These are phyloP conservation scores for Acrossocheilus wenchowensis DNA, from an alignment of 2,797 vertebrate genomes.

Conservation along the genomic window DNA sequence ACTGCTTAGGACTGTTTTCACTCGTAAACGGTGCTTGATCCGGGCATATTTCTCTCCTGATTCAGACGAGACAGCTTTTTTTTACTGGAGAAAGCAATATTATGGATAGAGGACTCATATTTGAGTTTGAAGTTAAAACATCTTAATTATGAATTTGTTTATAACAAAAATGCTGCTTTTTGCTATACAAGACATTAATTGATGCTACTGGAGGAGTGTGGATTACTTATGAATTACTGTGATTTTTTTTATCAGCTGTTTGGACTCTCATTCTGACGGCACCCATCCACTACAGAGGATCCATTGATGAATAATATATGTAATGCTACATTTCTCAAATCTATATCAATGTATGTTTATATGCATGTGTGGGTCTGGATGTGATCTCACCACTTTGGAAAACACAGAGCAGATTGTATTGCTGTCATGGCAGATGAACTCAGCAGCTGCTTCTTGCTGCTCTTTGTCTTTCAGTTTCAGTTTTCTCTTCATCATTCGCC, in stretches of 20 bases:
- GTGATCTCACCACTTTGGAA: constrained; percentile 44
- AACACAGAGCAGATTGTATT: constrained; percentile 77
- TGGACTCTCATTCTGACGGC: background rate
- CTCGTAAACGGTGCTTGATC: background rate
- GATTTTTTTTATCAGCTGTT: too few species aligned
- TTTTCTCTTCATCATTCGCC: constrained; percentile 80
- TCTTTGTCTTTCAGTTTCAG: constrained; percentile 72
- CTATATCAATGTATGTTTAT: background rate
- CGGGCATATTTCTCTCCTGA: background rate
- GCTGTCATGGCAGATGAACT: constrained; percentile 71
- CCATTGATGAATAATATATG: background rate
- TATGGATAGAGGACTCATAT: background rate
- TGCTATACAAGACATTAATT: background rate
- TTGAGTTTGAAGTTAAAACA: background rate
- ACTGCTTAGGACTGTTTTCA: background rate
- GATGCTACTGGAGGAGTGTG: background rate
- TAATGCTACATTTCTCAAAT: background rate
- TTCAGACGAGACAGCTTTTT: background rate
- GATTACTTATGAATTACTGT: background rate
- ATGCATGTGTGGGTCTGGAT: background rate
- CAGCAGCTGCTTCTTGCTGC: constrained; percentile 79
- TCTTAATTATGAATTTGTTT: background rate
- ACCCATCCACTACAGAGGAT: background rate
- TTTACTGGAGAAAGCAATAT: background rate
- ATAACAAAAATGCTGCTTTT: background rate